Evolutionary conservation across 1,140 invertebrate species (phyloP).

Genomic region (Ditylenchus dipsaci): DNA sequence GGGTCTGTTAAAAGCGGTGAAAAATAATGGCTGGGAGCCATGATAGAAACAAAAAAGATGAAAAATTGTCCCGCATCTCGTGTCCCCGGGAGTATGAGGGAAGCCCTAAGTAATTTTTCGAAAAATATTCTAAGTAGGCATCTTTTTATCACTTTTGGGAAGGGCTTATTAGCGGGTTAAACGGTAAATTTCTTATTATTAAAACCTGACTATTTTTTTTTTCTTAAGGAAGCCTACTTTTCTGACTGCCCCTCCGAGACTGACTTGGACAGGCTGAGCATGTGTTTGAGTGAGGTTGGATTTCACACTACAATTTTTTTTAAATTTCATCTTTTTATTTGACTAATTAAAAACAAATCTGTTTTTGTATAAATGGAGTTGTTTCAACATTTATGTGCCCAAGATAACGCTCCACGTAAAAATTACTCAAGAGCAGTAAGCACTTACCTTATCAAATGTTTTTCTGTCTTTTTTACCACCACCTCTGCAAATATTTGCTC

Average conservation of each 20-base stretch:
- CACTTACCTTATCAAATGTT: not conserved
- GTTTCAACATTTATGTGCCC: not conserved
- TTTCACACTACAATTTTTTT: not conserved
- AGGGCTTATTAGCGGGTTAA: too few species aligned
- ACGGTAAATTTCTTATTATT: too few species aligned
- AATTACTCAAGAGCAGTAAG: not conserved
- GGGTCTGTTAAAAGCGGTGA: too few species aligned
- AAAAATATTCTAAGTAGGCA: too few species aligned
- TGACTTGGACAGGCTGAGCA: slow-evolving; percentile 47
- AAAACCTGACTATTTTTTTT: not conserved
- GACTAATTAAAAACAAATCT: not conserved
- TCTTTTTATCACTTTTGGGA: too few species aligned
- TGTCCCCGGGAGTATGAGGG: too few species aligned
- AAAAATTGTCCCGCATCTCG: too few species aligned
- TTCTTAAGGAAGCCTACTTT: not conserved
- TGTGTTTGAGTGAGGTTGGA: slow-evolving; percentile 45
- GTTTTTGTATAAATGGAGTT: slow-evolving; percentile 1
- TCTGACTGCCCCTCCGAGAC: slow-evolving; percentile 9
- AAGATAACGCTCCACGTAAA: not conserved
- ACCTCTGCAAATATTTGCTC: too few species aligned
- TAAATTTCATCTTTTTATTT: not conserved
- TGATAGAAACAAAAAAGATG: too few species aligned
- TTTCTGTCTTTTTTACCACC: too few species aligned
- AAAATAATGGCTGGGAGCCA: too few species aligned
- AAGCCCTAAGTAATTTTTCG: too few species aligned